Base-by-base conservation (phyloP, 1,140 invertebrate species). In the Dendroctonus valens region DNA sequence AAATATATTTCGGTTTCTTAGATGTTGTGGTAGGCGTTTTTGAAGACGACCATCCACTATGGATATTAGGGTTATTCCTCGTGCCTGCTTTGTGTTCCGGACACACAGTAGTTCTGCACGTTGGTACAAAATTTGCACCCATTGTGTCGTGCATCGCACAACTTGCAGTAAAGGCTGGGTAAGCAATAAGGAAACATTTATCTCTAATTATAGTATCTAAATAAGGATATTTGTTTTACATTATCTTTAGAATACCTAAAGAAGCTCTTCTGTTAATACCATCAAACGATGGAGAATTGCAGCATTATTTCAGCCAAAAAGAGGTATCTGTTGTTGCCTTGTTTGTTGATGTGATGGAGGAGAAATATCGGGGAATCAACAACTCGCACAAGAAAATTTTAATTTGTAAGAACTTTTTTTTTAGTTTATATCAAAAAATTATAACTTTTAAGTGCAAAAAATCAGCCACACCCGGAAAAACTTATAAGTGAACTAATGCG, bases 101-200 rank as follows among this genome's bases (percentile, higher is more conserved):
- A 46, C 65, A 69, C 58, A 67, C 60, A 59, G 48, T 78, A 38
- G 41, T 76, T 14, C 52, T 78, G 7, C 63, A 70, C 48, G 64
- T 68, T 15, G 67, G 69, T 4, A 55, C 66, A 5, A 48, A 69
- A 60, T 41, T 74, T 46, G 53, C 63, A 57, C 8, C 68, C 12
- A 38, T 70, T 48, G 70, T 67, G 7, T 12, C 61, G 40, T 65
- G 74, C 11, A 44, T 78, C 40, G 59, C 67, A 54, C 64, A 75
- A 41, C 54, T 78, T 38, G 70, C 73, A 57, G 39, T 37, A 59
- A 68, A 72, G 67, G 70, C 70, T 5, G 76, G 76, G 76, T 77
- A 74, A 58, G 64, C n/a, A 14, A 11, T 26, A 38, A 12, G 15
- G 5, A 14, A 12, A n/a, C 8, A 48, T 48, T n/a, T 6, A 48